A percentile compares a stretch with the other conserved stretches of the same genome.
Conservation (phyloP, 1,140 invertebrate species). For the Pentalonia nigronervosa region DNA sequence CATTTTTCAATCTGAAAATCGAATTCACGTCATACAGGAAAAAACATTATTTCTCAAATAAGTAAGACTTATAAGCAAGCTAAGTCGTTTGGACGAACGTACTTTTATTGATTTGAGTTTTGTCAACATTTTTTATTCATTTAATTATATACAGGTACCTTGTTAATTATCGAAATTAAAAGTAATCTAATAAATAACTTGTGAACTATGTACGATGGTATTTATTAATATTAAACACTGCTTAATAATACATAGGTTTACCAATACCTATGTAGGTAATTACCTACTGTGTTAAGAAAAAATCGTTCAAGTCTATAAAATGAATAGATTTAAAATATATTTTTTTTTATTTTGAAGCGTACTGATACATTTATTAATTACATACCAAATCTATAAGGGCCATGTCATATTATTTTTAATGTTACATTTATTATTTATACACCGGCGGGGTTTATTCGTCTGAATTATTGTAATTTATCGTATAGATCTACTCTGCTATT, state of each 20-base stretch:
- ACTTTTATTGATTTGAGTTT: not conserved
- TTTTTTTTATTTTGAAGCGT: not conserved
- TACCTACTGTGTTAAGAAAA: not conserved
- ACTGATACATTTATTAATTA: no score
- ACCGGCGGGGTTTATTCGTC: not conserved
- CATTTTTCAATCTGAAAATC: not conserved
- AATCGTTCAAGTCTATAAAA: not conserved
- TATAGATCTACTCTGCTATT: not conserved
- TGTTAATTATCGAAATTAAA: not conserved
- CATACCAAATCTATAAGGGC: not conserved
- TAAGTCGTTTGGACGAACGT: not conserved
- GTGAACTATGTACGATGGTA: no score
- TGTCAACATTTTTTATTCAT: not conserved
- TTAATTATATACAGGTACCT: not conserved
- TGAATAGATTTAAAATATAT: not conserved
- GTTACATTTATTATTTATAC: not conserved
- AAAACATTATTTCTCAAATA: slow-evolving; percentile 2
- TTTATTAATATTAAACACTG: not conserved
- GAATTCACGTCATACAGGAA: not conserved
- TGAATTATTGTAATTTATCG: not conserved
- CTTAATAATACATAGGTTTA: no score
- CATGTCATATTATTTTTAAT: not conserved
- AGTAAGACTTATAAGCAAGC: not conserved
- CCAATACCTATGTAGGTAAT: no score
- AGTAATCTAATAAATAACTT: not conserved